Percentiles rank a stretch among this genome's conserved stretches.
Evolutionary conservation across 2,888 invertebrate genomes (phyloP).

Genomic region (Autographa gamma): DNA sequence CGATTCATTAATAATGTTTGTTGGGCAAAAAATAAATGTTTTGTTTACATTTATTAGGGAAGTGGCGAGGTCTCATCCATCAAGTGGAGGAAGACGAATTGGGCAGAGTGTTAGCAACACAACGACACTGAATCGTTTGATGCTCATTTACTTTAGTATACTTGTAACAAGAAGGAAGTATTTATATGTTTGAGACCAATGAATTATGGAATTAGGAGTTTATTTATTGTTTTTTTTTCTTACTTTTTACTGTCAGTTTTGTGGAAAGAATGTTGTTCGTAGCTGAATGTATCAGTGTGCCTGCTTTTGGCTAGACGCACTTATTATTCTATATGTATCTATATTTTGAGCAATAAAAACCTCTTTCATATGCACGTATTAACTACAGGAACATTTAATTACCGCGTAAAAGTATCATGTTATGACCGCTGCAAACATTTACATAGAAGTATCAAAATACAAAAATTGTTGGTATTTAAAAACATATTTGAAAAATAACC

Average conservation of each 20-base stretch:
- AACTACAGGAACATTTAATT: neutral
- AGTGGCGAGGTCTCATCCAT: constrained; percentile 84
- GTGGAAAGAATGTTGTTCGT: neutral
- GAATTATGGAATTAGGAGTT: neutral
- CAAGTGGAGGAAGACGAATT: constrained; percentile 82
- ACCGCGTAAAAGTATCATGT: constrained; percentile 5
- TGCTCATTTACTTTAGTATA: constrained; percentile 65
- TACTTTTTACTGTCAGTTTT: neutral
- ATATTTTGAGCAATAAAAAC: neutral
- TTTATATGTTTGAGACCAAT: neutral
- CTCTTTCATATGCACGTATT: neutral
- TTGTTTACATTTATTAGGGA: constrained; percentile 88
- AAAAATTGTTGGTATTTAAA: constrained; percentile 40
- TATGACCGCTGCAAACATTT: constrained; percentile 12
- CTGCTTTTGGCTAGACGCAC: too few species aligned
- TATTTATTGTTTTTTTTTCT: neutral
- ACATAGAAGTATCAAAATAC: constrained; percentile 18
- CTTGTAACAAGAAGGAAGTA: constrained; percentile 14
- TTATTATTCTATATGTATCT: too few species aligned
- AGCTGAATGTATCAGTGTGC: neutral
- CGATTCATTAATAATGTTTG: constrained; percentile 82
- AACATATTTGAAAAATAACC: constrained; percentile 33
- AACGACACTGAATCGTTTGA: constrained; percentile 68
- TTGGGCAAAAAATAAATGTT: constrained; percentile 79
- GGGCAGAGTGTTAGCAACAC: constrained; percentile 61